phyloP scores from a whole-genome alignment of 2,797 vertebrate species.

The Pseudomugil tenellus region DNA sequence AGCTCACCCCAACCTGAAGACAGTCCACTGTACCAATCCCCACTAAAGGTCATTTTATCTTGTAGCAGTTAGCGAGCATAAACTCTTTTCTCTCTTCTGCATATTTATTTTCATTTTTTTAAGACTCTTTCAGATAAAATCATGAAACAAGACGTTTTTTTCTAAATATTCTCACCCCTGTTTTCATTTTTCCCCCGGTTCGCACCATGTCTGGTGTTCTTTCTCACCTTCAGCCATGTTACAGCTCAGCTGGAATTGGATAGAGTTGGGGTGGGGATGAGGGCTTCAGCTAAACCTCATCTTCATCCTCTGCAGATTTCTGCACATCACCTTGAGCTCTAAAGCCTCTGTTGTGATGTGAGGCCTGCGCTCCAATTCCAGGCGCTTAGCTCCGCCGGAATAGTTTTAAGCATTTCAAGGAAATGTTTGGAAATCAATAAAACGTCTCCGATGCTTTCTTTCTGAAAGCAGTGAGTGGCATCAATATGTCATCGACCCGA shows the following conservation, averaged over 20 bases:
- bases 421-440: slow-evolving; percentile 40
- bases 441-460: slow-evolving; percentile 38
- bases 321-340: slow-evolving; percentile 63
- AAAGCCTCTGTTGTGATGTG: slow-evolving; percentile 69
- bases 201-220: slow-evolving; percentile 6
- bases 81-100: neutral
- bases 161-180: slow-evolving; percentile 18
- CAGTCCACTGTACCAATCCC: slow-evolving; percentile 71
- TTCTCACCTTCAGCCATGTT: slow-evolving; percentile 61
- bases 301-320: slow-evolving; percentile 66
- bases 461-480: slow-evolving; percentile 2
- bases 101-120: slow-evolving; percentile 18
- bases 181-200: slow-evolving; percentile 24
- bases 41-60: slow-evolving; percentile 67
- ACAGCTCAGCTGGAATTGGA: slow-evolving; percentile 68
- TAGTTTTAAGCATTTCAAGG: slow-evolving; percentile 40
- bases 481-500: too few relatives aligned
- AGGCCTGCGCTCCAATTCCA: slow-evolving; percentile 61
- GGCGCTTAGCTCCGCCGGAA: slow-evolving; percentile 43
- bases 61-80: slow-evolving; percentile 17
- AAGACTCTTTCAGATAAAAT: neutral
- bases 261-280: neutral
- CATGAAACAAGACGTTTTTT: too few relatives aligned
- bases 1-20: slow-evolving; percentile 58
- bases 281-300: slow-evolving; percentile 65